Conservation (phyloP, 2,888 invertebrate species). For the Nasonia oneida region DNA sequence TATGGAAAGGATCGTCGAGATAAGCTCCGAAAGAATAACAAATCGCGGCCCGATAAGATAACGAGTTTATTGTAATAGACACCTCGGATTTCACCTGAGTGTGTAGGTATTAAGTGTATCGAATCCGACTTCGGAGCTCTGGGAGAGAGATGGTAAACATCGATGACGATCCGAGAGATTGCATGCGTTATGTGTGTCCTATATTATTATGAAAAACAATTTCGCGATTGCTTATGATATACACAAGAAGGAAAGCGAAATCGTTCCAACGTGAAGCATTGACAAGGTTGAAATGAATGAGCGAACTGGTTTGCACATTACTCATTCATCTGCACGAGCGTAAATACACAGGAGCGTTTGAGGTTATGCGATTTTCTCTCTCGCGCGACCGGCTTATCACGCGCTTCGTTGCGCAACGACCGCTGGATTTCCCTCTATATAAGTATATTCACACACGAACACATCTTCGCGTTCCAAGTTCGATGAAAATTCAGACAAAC, state of each 20-base stretch:
- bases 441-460: background rate
- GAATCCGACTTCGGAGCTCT: too few relatives aligned
- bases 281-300: conserved; percentile 22
- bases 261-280: background rate
- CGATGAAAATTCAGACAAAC: conserved; percentile 4
- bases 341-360: background rate
- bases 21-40: background rate
- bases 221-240: background rate
- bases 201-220: background rate
- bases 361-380: conserved; percentile 28
- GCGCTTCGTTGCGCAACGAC: conserved; percentile 25
- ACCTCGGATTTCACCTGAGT: too few relatives aligned
- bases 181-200: too few relatives aligned
- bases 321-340: conserved; percentile 9
- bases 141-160: too few relatives aligned
- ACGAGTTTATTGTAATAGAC: background rate
- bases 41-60: background rate
- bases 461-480: background rate
- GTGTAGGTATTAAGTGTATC: too few relatives aligned
- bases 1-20: background rate
- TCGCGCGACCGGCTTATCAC: background rate
- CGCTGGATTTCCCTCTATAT: background rate
- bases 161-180: too few relatives aligned
- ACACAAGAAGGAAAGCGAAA: background rate
- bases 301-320: conserved; percentile 37